Conservation (phyloP, 2,888 invertebrate species). For the Neoaliturus tenellus region DNA sequence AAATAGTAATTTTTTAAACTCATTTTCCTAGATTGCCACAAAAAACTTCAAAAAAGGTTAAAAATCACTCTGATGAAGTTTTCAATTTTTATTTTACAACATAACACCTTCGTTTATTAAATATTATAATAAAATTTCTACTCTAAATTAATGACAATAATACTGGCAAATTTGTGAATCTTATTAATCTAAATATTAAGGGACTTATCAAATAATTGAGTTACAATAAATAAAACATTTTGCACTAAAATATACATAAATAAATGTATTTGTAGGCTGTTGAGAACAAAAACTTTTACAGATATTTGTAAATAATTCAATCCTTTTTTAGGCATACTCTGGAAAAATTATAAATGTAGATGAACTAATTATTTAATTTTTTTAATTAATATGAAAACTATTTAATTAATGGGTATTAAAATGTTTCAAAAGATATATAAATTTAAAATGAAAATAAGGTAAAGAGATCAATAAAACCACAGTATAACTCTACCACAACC, state of each 20-base stretch:
- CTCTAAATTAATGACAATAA: constrained; percentile 19
- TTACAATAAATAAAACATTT: neutral
- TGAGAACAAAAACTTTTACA: too few relatives aligned
- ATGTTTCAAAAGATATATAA: too few relatives aligned
- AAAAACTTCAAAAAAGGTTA: neutral
- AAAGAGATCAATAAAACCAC: neutral
- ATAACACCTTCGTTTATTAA: constrained; percentile 29
- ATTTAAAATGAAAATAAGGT: too few relatives aligned
- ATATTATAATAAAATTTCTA: constrained; percentile 7
- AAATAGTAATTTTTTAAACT: too few relatives aligned
- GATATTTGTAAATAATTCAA: too few relatives aligned
- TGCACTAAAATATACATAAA: neutral
- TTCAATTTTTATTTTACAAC: constrained; percentile 23
- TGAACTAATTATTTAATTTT: too few relatives aligned
- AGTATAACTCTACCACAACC: neutral
- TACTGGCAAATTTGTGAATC: constrained; percentile 22
- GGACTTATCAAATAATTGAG: neutral
- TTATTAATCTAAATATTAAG: neutral
- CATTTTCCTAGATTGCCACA: too few relatives aligned
- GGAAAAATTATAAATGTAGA: too few relatives aligned
- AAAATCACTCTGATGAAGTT: neutral
- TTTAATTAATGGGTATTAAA: too few relatives aligned
- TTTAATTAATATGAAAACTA: too few relatives aligned
- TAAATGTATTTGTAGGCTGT: neutral
- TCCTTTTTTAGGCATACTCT: too few relatives aligned